Evolutionary conservation across 2,888 invertebrate species (phyloP).

Genomic region (Phoenoteleia sp.): DNA sequence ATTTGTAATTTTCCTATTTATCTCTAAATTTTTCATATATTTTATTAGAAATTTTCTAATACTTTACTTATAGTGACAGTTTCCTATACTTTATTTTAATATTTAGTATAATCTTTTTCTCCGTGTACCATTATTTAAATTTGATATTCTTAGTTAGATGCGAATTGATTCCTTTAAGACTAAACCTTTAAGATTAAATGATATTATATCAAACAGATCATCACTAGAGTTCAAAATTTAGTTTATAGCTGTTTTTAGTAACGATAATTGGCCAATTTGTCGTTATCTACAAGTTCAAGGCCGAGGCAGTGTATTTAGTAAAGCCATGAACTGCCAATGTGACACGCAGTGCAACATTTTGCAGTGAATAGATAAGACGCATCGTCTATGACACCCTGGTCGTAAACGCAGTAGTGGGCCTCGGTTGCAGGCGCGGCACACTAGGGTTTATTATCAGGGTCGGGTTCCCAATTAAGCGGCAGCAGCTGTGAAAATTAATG

Average conservation of each 20-base stretch:
- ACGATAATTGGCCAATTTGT: constrained; percentile 57
- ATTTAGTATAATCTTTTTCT: too few relatives aligned
- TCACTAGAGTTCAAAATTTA: not conserved
- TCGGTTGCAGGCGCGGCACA: constrained; percentile 80
- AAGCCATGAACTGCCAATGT: constrained; percentile 73
- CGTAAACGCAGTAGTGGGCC: constrained; percentile 83
- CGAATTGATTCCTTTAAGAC: too few relatives aligned
- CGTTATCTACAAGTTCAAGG: constrained; percentile 78
- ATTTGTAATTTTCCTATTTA: too few relatives aligned
- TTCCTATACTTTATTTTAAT: too few relatives aligned
- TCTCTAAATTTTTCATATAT: too few relatives aligned
- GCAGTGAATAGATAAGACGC: constrained; percentile 74
- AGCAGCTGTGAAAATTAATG: constrained; percentile 90
- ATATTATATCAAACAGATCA: not conserved
- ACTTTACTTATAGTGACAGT: too few relatives aligned
- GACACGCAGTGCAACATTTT: constrained; percentile 80
- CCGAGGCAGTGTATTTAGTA: constrained; percentile 79
- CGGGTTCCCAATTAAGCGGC: constrained; percentile 89
- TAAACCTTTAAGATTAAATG: not conserved
- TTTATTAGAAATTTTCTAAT: too few relatives aligned
- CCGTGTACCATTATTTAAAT: too few relatives aligned
- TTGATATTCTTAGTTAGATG: too few relatives aligned
- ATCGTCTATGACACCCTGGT: constrained; percentile 75
- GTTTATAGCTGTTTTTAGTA: constrained; percentile 19
- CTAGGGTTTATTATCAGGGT: constrained; percentile 88